A percentile compares a stretch with the other conserved stretches of the same genome.
Evolutionary conservation across 64 coral and sea anemone genomes (phyloP).

Genomic region (Dendronephthya gigantea): DNA sequence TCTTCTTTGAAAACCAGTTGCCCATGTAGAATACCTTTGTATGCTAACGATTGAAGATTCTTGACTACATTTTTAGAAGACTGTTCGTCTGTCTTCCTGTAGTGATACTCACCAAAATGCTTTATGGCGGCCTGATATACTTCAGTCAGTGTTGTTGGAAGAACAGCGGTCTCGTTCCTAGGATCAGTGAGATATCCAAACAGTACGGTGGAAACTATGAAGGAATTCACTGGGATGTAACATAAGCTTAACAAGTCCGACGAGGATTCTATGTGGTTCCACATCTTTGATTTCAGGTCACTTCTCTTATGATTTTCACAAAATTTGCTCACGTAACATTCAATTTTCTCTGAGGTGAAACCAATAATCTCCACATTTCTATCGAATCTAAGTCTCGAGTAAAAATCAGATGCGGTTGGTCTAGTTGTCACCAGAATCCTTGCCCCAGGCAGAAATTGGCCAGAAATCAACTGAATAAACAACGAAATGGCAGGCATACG

Average conservation of each 20-base stretch:
- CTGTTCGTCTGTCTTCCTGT: not conserved
- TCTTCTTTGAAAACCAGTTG: not conserved
- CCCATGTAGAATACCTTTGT: not conserved
- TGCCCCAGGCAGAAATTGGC: not conserved
- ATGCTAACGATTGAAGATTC: not conserved
- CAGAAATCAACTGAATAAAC: not conserved
- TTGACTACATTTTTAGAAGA: not conserved
- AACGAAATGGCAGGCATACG: not conserved
- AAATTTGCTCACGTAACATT: not conserved
- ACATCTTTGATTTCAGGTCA: not conserved
- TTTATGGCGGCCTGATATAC: not conserved
- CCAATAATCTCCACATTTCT: conserved; percentile 16
- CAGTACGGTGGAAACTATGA: too few relatives aligned
- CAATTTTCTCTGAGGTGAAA: not conserved
- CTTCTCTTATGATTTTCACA: not conserved
- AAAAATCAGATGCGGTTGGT: not conserved
- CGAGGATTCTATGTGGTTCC: not conserved
- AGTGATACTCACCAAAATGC: not conserved
- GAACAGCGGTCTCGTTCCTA: not conserved
- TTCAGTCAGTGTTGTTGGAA: not conserved
- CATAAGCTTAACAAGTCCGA: not conserved
- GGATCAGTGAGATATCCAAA: not conserved
- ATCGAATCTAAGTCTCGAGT: not conserved
- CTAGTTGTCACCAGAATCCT: not conserved
- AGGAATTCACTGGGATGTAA: too few relatives aligned